Evolutionary conservation across 2,797 vertebrate species (phyloP), one percentile per base, ranked within the genome.

Genomic region (Onychomys arenicola): DNA sequence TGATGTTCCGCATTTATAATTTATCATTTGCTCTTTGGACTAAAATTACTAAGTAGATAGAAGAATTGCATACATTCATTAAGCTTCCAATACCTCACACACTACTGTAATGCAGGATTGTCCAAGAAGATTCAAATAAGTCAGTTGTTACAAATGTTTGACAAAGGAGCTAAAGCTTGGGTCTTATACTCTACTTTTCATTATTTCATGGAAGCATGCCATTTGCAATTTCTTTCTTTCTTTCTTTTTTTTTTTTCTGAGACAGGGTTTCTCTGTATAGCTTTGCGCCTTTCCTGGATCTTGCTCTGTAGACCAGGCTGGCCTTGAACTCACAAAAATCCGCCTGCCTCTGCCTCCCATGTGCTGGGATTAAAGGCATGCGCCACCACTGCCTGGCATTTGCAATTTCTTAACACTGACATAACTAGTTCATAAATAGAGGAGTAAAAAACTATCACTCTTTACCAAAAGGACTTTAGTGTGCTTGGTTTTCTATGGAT

Each of bases 1-100:
- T 43, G 75, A 49, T 87, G 59, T 14, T 96, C 4, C 80, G 21
- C 63, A 75, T 85, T 90, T 83, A 95, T 63, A 91, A 90, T 92
- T 93, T 69, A 32, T 95, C 52, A 88, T 55, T 84, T 52, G 25
- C 8, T 57, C 11, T 89, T 52, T 77, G 16, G 23, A 71, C 80
- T 93, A 65, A 86, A 89, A 89, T 23, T 5, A 76, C 21, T 77
- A 87, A 63, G 67, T 59, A 34, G 80, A 52, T 59, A 67, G 37
- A 90, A 81, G 29, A 83, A 65, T 11, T 77, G 0, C n/a, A 93
- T 14, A 29, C 29, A 25, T 85, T 69, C 52, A 16, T 80, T 80
- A 91, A 78, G 6, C 55, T 89, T 32, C 13, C 6, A 40, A 16
- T 23, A 14, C 13, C 1, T 34, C 7, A 21, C 1, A 55, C 40